Base-by-base conservation (phyloP, 23 tunicate genomes). In the Oikopleura dioica region DNA sequence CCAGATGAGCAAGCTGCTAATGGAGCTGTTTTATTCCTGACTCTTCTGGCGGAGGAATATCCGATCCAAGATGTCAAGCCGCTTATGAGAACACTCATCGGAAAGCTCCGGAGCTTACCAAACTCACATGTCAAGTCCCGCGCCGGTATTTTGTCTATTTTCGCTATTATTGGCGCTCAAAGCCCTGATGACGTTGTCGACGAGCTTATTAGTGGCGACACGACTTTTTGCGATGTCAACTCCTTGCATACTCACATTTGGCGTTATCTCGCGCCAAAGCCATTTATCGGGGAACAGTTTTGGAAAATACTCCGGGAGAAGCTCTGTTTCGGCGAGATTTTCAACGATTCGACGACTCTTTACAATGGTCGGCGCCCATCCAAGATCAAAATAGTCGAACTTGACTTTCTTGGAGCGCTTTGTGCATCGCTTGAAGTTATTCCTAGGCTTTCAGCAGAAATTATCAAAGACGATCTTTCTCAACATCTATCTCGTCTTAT, bases 1-100 rank as follows among this genome's bases (percentile, higher is more conserved):
- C 72, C 72, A 16, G 72, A 63, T 28, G 72, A 63, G 33, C 72
- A 63, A 28, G 72, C 72, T 28, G 26, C 30, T 63, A 63, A 63
- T 28, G 72, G 72, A 12, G 30, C 72, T 2, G 72, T 63, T 16
- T 63, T 63, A 63, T 63, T 63, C 26, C 26, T 63, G 26, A 63
- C 72, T 2, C 33, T 63, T 23, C 2, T 63, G 30, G 72, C 26
- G 4, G 26, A 63, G 26, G 72, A 63, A 28, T 31, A 63, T 28
- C 2, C 29, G 33, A 28, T 63, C 2, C 4, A 21, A 2, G 72
- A 63, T 28, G 72, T 63, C 30, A 28, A 24, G 2, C 72, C 4
- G 26, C 26, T 63, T 63, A 63, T 63, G 4, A 24, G 72, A 16
- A 12, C 72, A 12, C 33, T 63, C 29, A 63, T 63, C 29, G 33